phyloP scores from a whole-genome alignment of 2,888 invertebrate genomes.

The Oegoconia quadripuncta region DNA sequence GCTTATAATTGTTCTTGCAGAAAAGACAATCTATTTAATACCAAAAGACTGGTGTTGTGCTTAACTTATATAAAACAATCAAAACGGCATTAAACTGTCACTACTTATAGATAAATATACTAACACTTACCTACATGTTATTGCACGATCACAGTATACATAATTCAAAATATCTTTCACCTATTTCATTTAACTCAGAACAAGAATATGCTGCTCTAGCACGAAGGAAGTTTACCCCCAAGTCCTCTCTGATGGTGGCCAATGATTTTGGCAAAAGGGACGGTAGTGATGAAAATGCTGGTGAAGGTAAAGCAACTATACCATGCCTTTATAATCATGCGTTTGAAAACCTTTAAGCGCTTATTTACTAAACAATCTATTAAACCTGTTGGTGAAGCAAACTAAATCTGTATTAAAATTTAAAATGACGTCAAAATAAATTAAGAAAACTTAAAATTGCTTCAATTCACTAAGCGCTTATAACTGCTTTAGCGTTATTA shows the following conservation, averaged over 20 bases:
- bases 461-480: background rate
- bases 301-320: slow-evolving; percentile 53
- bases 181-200: no score
- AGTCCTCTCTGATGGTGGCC: slow-evolving; percentile 54
- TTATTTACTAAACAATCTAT: background rate
- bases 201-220: slow-evolving; percentile 20
- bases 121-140: no score
- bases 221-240: slow-evolving; percentile 54
- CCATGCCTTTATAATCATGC: background rate
- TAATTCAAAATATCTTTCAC: no score
- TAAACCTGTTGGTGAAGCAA: background rate
- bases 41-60: slow-evolving; percentile 19
- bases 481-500: background rate
- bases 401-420: background rate
- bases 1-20: no score
- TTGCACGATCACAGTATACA: no score
- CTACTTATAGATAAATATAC: no score
- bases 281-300: slow-evolving; percentile 46
- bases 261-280: slow-evolving; percentile 63
- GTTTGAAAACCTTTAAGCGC: background rate
- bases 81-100: no score
- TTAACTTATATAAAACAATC: no score
- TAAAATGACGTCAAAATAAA: background rate
- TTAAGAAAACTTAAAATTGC: background rate
- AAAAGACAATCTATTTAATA: no score